Base-by-base conservation (phyloP, 2,797 vertebrate species). In the Malurus splendens region DNA sequence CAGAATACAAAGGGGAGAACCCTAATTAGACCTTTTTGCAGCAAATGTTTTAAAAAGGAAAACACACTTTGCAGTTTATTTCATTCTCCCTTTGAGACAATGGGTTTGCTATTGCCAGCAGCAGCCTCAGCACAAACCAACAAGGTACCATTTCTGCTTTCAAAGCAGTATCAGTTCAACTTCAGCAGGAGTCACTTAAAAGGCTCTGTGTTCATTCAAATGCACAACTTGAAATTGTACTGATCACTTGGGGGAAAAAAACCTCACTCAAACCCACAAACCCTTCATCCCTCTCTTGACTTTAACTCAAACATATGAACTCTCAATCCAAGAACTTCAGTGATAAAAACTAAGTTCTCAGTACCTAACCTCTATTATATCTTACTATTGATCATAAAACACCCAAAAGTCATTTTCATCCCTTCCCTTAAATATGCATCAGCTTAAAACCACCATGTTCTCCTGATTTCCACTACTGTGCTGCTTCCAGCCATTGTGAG, bases 201-300 rank as follows among this genome's bases (percentile, higher is more conserved):
- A 87, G 70, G 13, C 6, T 82, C 56, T 9, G 19, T 1, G 9
- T 25, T 81, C 2, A 52, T 66, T 83, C 39, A 55, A 33, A 45
- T 60, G 41, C 45, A 80, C 18, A 52, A 33, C 10, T 54, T 65
- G 27, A 38, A 66, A 70, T 9, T 30, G 12, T 41, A 25, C 45
- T 61, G 61, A 59, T 51, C 27, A 47, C n/a, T 0, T 3, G 27
- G 8, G 2, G 12, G 0, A 0, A 6, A 22, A n/a, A 28, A 51
- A 12, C 1, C 33, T 60, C 66, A 64, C n/a, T 13, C 45, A 82
- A 64, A 62, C 24, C 14, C 44, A 73, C 5, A 7, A 62, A 55
- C 18, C 14, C 5, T 72, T 75, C 16, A 72, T 22, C 20, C 22
- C 28, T 72, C 41, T 61, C 45, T 14, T 22, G 51, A 44, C 32